Base-by-base conservation (phyloP, 1,140 invertebrate species). In the Antheraea pernyi region DNA sequence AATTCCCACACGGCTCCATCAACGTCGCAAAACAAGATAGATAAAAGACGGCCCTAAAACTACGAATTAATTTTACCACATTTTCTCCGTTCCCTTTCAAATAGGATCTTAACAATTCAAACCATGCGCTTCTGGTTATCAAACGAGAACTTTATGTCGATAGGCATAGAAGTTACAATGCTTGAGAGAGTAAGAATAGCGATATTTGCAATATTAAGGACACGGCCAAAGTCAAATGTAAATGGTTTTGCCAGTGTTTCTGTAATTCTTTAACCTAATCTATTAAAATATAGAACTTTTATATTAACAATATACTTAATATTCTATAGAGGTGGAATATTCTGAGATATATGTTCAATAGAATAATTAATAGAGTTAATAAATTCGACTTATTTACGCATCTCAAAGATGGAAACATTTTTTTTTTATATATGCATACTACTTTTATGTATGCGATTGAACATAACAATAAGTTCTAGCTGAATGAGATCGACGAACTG, bases 181-280 rank as follows among this genome's bases (percentile, higher is more conserved):
- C 59, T 53, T 59, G 39, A 10, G 19, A 48, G 65, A 11, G 63
- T 19, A 62, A 60, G 48, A 71, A 62, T n/a, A 59, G 30, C 22
- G 22, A 30, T 22, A 62, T 63, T 60, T 46, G 42, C 22, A 53
- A 65, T 67, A 65, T 68, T 72, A 74, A 76, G 65, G 70, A 70
- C 65, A 70, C 59, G 63, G 60, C 72, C 67, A 65, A 61, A 70
- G 71, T 64, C 70, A 19, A 59, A 67, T 68, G 62, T 70, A 74
- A 79, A 71, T 74, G 63, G 74, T 76, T 76, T 79, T 74, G 67
- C n/a, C n/a, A 71, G 70, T 59, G 16, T 5, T 53, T 53, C 46
- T 53, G 46, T 13, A 53, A 53, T 53, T n/a, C 46, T 53, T 53
- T 53, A 6, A 16, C 0, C 5, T 53, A 11, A 16, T 0, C 11